These are phyloP conservation scores for Conomelus anceps DNA, from an alignment of 2,888 invertebrate species.

Conservation along the genomic window DNA sequence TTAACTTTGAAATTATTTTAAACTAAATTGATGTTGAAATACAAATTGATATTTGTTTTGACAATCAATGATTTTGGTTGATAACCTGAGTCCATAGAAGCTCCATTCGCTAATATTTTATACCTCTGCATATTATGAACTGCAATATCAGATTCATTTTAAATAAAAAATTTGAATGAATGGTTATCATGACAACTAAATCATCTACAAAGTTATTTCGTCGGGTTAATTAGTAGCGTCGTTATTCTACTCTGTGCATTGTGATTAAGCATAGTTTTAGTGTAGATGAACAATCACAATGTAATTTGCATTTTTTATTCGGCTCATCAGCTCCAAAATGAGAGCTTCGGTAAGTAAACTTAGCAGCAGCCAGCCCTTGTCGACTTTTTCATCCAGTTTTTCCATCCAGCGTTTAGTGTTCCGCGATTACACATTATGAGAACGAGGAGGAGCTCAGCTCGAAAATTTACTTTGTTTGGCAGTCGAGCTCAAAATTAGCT, in stretches of 20 bases:
- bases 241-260: neutral
- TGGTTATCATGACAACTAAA: neutral
- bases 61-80: too few relatives aligned
- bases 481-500: neutral
- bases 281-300: neutral
- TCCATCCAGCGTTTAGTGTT: neutral
- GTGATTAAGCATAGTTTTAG: neutral
- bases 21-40: too few relatives aligned
- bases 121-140: too few relatives aligned
- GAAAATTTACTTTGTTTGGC: neutral
- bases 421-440: neutral
- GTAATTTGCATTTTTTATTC: neutral
- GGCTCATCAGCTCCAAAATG: neutral
- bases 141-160: too few relatives aligned
- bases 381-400: too few relatives aligned
- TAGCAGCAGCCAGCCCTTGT: neutral
- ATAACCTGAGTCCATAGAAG: too few relatives aligned
- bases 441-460: neutral
- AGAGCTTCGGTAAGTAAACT: neutral
- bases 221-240: neutral
- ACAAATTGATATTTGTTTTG: too few relatives aligned
- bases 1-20: too few relatives aligned
- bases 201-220: neutral
- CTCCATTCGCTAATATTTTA: too few relatives aligned
- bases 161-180: too few relatives aligned